Conservation (phyloP, 2,797 vertebrate species). For the Micrastur ruficollis region DNA sequence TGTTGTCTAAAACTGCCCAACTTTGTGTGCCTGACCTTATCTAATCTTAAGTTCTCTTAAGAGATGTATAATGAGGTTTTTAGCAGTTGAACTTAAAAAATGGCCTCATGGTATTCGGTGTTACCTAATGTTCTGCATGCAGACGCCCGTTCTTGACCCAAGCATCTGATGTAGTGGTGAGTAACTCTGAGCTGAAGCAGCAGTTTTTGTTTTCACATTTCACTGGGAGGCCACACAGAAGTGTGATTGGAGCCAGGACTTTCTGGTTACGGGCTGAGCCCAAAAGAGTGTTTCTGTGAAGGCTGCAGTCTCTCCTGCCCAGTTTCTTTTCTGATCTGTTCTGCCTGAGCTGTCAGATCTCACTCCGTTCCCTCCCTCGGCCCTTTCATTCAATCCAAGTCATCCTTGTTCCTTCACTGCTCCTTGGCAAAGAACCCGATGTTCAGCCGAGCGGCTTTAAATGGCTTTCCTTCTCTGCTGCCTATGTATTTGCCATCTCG, state of each 20-base stretch:
- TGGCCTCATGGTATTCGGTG: no score
- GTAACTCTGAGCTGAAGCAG: neutral
- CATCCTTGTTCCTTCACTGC: neutral
- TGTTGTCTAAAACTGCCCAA: neutral
- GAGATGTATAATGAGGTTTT: fast-evolving
- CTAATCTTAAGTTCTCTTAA: neutral
- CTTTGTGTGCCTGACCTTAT: neutral
- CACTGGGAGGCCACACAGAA: neutral
- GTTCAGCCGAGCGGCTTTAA: neutral
- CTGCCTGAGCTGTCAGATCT: neutral
- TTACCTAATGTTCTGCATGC: fast-evolving
- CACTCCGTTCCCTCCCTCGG: neutral
- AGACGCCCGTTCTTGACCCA: fast-evolving
- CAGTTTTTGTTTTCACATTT: neutral
- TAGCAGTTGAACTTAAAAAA: neutral
- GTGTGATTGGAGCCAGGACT: neutral
- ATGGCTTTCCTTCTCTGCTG: neutral
- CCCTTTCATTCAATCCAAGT: neutral
- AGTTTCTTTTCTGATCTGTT: neutral
- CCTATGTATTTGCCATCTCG: neutral
- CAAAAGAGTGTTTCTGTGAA: neutral
- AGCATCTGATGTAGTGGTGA: fast-evolving
- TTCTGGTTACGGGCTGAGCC: neutral
- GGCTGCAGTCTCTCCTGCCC: neutral
- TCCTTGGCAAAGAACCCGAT: neutral